These are phyloP conservation scores for Neomicropteryx cornuta DNA, from an alignment of 1,140 invertebrate genomes.

Conservation along the genomic window DNA sequence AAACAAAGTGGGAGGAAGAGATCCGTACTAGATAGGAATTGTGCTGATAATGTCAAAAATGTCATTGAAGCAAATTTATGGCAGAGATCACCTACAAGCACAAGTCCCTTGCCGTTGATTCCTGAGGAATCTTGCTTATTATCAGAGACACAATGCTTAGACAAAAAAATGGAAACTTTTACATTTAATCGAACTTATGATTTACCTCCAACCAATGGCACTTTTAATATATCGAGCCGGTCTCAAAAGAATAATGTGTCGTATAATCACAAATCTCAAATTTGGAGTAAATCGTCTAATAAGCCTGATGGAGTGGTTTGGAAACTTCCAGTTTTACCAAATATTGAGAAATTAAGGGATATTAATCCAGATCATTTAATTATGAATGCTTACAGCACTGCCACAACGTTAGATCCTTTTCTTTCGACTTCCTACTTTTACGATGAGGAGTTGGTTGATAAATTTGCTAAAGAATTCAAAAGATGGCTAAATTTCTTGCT, in stretches of 20 bases:
- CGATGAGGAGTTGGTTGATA: constrained; percentile 67
- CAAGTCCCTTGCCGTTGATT: constrained; percentile 32
- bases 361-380: constrained; percentile 38
- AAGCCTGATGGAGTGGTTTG: constrained; percentile 26
- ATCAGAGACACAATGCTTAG: constrained; percentile 22
- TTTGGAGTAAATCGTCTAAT: constrained; percentile 30
- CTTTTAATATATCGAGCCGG: too few relatives aligned
- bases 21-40: constrained; percentile 12
- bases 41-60: constrained; percentile 5
- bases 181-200: constrained; percentile 30
- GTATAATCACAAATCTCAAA: constrained; percentile 14
- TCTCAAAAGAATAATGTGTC: too few relatives aligned
- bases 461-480: constrained; percentile 71
- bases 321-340: constrained; percentile 22
- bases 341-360: background rate
- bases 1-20: constrained; percentile 11
- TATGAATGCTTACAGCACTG: constrained; percentile 41
- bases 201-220: constrained; percentile 15
- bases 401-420: constrained; percentile 56
- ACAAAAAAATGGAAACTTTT: constrained; percentile 26
- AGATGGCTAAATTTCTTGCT: constrained; percentile 82
- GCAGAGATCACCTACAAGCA: constrained; percentile 26
- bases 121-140: constrained; percentile 33
- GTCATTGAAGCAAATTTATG: constrained; percentile 22
- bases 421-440: constrained; percentile 56